Conservation (phyloP, 1,140 invertebrate genomes). For the Ceratosolen fusciceps region DNA sequence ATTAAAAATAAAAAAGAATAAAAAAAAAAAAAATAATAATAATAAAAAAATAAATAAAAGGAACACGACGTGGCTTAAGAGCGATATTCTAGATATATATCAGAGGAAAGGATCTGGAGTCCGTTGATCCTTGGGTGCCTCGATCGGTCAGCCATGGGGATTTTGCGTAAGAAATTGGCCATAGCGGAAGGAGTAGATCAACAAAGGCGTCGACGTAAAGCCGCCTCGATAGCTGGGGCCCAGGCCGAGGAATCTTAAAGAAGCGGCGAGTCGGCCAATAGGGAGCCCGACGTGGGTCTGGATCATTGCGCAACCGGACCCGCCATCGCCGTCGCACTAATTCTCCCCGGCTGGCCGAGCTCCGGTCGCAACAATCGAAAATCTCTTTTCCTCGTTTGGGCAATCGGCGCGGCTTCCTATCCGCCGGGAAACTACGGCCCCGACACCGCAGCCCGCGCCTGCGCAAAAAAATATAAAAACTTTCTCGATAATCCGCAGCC, state of each 20-base stretch:
- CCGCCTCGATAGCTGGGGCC: neutral
- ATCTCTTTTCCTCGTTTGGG: conserved; percentile 1
- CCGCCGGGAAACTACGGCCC: neutral
- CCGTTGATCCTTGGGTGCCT: neutral
- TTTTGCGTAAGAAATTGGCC: neutral
- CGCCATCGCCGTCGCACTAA: neutral
- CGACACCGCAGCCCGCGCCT: neutral
- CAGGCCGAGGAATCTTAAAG: no score
- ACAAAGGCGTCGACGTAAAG: neutral
- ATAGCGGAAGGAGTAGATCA: neutral
- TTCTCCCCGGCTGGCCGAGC: neutral
- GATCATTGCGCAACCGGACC: neutral
- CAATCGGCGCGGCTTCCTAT: neutral
- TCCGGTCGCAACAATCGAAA: neutral
- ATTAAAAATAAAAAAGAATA: neutral
- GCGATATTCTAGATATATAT: neutral
- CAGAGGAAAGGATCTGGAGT: neutral
- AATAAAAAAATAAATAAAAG: neutral
- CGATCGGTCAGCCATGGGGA: no score
- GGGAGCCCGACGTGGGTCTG: neutral
- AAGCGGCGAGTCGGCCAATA: neutral
- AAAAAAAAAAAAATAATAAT: neutral
- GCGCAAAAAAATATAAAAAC: conserved; percentile 19
- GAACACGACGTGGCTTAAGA: neutral
- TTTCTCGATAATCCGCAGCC: conserved; percentile 32